Percentiles rank a stretch among this genome's conserved stretches.
Evolutionary conservation across 2,888 invertebrate genomes (phyloP).

Genomic region (Therioaphis trifolii): DNA sequence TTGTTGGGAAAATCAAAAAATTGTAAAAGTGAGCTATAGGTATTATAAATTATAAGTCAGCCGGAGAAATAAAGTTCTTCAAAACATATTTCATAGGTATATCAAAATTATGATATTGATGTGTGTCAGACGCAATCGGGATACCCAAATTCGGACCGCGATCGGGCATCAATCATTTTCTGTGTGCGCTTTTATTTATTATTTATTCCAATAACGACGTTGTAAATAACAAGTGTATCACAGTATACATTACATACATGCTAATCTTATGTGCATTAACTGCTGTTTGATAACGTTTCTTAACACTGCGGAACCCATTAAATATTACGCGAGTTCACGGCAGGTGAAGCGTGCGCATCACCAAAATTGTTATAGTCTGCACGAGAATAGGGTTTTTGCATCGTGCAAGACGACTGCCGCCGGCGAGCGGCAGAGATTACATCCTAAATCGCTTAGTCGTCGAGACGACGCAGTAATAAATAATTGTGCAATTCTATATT

Average conservation of each 20-base stretch:
- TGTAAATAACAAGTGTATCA: too few species aligned
- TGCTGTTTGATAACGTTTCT: background rate
- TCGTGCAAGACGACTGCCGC: background rate
- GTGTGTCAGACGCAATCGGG: too few species aligned
- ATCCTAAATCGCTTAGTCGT: background rate
- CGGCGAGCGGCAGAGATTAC: background rate
- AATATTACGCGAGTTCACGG: slow-evolving; percentile 38
- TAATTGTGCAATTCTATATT: background rate
- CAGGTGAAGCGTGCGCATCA: background rate
- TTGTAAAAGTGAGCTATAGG: too few species aligned
- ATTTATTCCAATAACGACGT: too few species aligned
- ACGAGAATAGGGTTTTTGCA: background rate
- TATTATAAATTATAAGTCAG: too few species aligned
- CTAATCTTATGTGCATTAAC: background rate
- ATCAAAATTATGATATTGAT: too few species aligned
- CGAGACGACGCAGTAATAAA: background rate
- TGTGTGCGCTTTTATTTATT: background rate
- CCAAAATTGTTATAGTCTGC: background rate
- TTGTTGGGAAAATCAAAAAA: too few species aligned
- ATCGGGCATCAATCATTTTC: too few species aligned
- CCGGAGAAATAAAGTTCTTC: too few species aligned
- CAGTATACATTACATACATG: too few species aligned
- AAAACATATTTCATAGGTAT: too few species aligned
- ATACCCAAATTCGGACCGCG: too few species aligned
- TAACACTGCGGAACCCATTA: slow-evolving; percentile 2